Evolutionary conservation across 2,797 vertebrate species (phyloP), one percentile per base, ranked within the genome.

Genomic region (Falco peregrinus): DNA sequence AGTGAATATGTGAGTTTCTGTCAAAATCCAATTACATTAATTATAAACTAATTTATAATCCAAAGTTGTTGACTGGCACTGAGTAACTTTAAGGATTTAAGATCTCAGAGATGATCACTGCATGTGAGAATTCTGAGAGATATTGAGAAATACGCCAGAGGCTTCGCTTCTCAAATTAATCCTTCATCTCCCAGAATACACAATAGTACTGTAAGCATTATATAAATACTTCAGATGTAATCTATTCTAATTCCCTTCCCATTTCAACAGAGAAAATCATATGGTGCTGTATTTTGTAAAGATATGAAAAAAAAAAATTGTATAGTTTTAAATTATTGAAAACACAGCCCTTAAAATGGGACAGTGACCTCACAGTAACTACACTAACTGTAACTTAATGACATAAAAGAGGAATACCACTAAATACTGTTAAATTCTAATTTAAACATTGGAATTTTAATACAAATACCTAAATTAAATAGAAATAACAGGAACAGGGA

Each of bases 1-100:
- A 53, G n/a, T 56, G 31, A 57, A 47, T 37, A 56, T 13, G 57
- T 47, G 47, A 65, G 65, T 73, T 93, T 89, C 84, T 84, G 74
- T 81, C 53, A 75, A 89, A 93, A 92, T 33, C 33, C 84, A 79
- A 18, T 57, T 33, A 85, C 5, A 22, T 43, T 87, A 88, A 89
- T 89, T 80, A 77, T 20, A 48, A 85, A 57, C 24, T 89, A 41
- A 89, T 90, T 94, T 59, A 82, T 80, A 91, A 94, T 33, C 48
- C 0, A 2, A 83, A 92, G 91, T 80, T 57, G 54, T n/a, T 95
- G 87, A 91, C 60, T 86, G 68, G 61, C 33, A 78, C 47, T 89
- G 76, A 83, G 79, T 35, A 81, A 95, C 71, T 73, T 94, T 53
- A 85, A 71, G 71, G 56, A 87, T 29, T 89, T n/a, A 75, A 71